Percentiles rank a stretch among this genome's conserved stretches.
phyloP scores from a whole-genome alignment of 2,888 invertebrate species.

The Eustalomyia histrio region DNA sequence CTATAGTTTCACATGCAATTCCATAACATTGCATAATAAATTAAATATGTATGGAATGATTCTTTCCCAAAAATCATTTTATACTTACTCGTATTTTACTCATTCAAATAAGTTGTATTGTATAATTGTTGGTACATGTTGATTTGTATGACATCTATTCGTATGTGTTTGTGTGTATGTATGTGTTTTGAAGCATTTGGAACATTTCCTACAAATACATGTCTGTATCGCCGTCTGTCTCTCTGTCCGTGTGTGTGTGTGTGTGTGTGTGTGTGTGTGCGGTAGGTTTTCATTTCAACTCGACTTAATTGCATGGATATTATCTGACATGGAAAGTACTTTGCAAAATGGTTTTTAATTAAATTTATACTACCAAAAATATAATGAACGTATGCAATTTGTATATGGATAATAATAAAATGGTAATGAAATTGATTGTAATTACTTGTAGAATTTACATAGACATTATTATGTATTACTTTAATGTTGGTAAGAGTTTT shows the following conservation, averaged over 20 bases:
- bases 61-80: not conserved
- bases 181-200: slow-evolving; percentile 14
- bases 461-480: slow-evolving; percentile 30
- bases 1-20: slow-evolving; percentile 40
- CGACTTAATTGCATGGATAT: slow-evolving; percentile 62
- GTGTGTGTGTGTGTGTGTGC: slow-evolving; percentile 13
- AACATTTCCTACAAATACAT: slow-evolving; percentile 3
- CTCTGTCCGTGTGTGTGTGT: too few relatives aligned
- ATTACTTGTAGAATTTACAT: slow-evolving; percentile 32
- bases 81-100: slow-evolving; percentile 24
- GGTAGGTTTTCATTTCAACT: slow-evolving; percentile 54
- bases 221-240: not conserved
- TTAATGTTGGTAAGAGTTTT: not conserved
- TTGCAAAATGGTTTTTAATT: slow-evolving; percentile 59
- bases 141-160: slow-evolving; percentile 43
- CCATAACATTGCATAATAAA: slow-evolving; percentile 30
- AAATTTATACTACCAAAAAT: slow-evolving; percentile 53
- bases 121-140: slow-evolving; percentile 34
- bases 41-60: slow-evolving; percentile 3
- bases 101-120: slow-evolving; percentile 43
- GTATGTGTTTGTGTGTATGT: not conserved
- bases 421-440: slow-evolving; percentile 58
- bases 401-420: slow-evolving; percentile 31
- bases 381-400: slow-evolving; percentile 20
- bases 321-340: slow-evolving; percentile 63